phyloP scores from a whole-genome alignment of 2,113 vertebrate species.

The Pedetes capensis region DNA sequence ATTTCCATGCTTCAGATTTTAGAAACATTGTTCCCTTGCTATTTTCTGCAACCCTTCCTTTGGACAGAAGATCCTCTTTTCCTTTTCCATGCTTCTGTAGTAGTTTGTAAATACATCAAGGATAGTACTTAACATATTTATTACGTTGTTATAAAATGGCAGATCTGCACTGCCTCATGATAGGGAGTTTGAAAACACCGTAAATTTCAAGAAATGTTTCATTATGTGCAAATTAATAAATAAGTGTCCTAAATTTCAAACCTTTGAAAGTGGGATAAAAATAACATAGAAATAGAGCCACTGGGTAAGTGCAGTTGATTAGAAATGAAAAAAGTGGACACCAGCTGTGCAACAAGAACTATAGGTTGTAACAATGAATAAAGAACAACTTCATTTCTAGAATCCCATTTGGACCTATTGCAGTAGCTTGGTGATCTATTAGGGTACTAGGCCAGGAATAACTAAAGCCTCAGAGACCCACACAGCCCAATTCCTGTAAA shows the following conservation, averaged over 20 bases:
- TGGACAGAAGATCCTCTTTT: background rate
- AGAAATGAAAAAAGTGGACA: background rate
- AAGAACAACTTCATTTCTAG: constrained; percentile 11
- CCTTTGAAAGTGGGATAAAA: background rate
- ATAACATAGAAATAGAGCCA: background rate
- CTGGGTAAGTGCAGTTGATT: background rate
- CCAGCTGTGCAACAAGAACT: background rate
- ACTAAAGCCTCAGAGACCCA: background rate
- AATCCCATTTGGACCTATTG: background rate
- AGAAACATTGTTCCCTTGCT: background rate
- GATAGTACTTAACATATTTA: background rate
- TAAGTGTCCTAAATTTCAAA: background rate
- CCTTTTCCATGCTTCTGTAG: background rate
- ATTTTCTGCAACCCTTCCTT: background rate
- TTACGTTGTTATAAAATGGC: background rate
- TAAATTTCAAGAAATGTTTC: background rate
- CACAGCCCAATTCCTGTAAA: background rate
- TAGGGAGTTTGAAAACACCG: background rate
- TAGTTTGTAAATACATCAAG: background rate
- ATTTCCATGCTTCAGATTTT: background rate
- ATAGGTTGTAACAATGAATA: background rate
- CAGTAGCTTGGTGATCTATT: background rate
- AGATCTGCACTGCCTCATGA: background rate
- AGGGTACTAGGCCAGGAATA: background rate
- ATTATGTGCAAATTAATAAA: background rate